Base-by-base conservation (phyloP, 2,113 vertebrate genomes). In the Mystacornis crossleyi region DNA sequence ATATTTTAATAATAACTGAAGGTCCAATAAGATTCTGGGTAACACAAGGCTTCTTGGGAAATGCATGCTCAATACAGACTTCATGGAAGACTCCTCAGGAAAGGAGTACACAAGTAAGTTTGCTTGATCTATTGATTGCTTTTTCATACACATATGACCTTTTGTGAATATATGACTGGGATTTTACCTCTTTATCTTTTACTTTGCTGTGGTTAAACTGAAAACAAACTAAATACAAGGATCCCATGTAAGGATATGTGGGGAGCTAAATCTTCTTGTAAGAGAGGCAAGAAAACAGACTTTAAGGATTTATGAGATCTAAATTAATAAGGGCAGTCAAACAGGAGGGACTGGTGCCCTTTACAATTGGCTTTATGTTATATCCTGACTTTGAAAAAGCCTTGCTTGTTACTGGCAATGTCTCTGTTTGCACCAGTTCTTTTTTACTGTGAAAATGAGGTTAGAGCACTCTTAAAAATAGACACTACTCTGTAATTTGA, bases 11-110 rank as follows among this genome's bases (percentile, higher is more conserved):
- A n/a, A 19, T 31, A 70, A 42, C 14, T 20, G 31, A 73, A 54
- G 3, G 18, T 10, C 19, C 40, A n/a, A 36, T 66, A 61, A 73
- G 20, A 62, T 70, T 92, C 21, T 45, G 14, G 2, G 31, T 40
- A 21, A 65, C 15, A 12, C 3, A 16, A 4, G 57, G 5, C 8
- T 77, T 23, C 18, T 48, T 84, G 47, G n/a, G 25, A 74, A 91
- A 65, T 28, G 0, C 0, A 0, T 31, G 31, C 11, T 12, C 65
- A 53, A 43, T 48, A 8, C 17, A 73, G 24, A 29, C 1, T 81
- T 57, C 40, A 17, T 6, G 45, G n/a, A 70, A 78, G 26, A 40
- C 4, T 58, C 5, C 15, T 61, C 25, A 54, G 53, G 17, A 89
- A 75, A 67, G 31, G 11, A 72, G 9, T 14, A 14, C 12, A 21